Conservation (phyloP, 2,888 invertebrate genomes). For the Apamea crenata region DNA sequence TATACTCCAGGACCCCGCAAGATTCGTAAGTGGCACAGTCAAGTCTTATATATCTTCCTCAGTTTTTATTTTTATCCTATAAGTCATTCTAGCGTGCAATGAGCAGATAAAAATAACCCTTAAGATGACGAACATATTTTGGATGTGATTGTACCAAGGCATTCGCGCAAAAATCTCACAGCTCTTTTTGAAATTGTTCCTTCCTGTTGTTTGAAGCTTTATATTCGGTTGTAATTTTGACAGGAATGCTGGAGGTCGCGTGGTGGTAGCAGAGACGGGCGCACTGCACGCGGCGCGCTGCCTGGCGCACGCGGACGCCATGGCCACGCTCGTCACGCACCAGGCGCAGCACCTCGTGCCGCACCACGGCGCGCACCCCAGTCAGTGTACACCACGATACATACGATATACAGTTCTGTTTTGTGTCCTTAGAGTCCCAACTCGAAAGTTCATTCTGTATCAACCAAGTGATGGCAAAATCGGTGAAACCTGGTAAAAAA, state of each 20-base stretch:
- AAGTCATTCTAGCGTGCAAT: no score
- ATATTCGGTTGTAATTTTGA: not conserved
- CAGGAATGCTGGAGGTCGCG: conserved; percentile 65
- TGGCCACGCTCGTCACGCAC: conserved; percentile 89
- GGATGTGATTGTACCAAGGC: no score
- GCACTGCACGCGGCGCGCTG: conserved; percentile 88
- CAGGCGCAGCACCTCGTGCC: conserved; percentile 90
- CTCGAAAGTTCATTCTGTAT: not conserved
- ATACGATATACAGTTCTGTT: not conserved
- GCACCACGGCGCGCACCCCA: conserved; percentile 85
- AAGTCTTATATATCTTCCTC: not conserved
- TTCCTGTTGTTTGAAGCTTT: not conserved
- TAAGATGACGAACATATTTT: not conserved
- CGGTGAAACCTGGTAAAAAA: not conserved
- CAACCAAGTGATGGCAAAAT: not conserved
- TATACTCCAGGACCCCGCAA: conserved; percentile 83
- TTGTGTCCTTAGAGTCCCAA: not conserved
- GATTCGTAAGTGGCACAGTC: conserved; percentile 69
- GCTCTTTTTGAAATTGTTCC: not conserved
- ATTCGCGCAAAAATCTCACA: not conserved
- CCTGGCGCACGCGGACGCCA: conserved; percentile 90
- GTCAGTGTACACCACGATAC: conserved; percentile 71
- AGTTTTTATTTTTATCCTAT: no score
- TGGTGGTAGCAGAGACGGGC: conserved; percentile 84
- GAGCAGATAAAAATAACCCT: no score